Evolutionary conservation across 2,888 invertebrate species (phyloP), one percentile per base, ranked within the genome.

Genomic region (Ceraclea dissimilis): DNA sequence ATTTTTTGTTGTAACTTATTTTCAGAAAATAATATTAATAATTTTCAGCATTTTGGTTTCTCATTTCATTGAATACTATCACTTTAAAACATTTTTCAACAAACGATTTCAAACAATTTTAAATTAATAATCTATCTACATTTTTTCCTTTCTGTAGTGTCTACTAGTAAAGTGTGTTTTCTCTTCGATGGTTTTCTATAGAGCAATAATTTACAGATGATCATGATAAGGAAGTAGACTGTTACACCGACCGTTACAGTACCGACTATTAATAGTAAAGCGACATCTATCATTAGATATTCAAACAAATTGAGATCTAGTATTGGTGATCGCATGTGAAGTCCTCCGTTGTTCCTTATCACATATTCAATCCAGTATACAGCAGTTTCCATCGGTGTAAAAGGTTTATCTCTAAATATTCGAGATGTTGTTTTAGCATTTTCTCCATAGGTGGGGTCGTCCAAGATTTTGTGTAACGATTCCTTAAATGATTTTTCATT

Each of bases 401-500:
- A 18, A 6, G 60, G 62, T 47, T 59, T 60, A 57, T 62, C 62
- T 51, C 46, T 54, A 26, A 62, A 62, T 51, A 56, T 39, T 39
- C 44, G 54, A 31, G 62, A 60, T 39, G 59, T 54, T 46, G 57
- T 57, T 60, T 54, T 57, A 10, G 62, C 62, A 20, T 54, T 58
- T 20, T 19, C 31, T n/a, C 31, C 21, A 48, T 64, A 71, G 68
- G 58, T 66, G 2, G 65, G 64, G 57, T 71, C 65, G 17, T 62
- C 59, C 5, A 72, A 44, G 13, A 71, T 54, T 60, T 66, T 63
- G 2, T 65, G 59, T 13, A 72, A 51, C 1, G 66, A 65, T 2
- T 56, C 33, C 10, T 49, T 57, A 1, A 72, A 57, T 13, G 54
- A 62, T 16, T 66, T 65, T 62, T 69, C 68, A 1, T 66, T 67